Base-by-base conservation (phyloP, 2,113 vertebrate species). In the Octodon degus region DNA sequence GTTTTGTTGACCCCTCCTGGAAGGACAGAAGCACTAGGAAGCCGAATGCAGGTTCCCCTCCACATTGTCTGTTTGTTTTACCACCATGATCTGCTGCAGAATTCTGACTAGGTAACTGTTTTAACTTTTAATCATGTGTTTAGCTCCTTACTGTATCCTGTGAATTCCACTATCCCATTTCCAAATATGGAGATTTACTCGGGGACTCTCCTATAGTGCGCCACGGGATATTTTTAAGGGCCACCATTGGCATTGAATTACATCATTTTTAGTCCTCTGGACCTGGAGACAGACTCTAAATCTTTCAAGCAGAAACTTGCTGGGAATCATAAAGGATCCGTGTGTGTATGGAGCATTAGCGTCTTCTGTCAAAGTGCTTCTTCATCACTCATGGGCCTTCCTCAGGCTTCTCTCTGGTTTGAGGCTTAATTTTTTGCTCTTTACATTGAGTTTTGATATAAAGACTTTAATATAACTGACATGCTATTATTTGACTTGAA, bases 131-230 rank as follows among this genome's bases (percentile, higher is more conserved):
- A 53, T 20, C 4, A 7, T 40, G 58, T 74, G 9, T 32, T 7
- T n/a, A 67, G 4, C 7, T 74, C 9, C 34, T 7, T 47, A n/a
- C n/a, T 17, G 2, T 47, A 11, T 79, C 6, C 3, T 1, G 1
- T 2, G 77, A 84, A 65, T 17, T 20, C 5, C 74, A 87, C 12
- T 34, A 58, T 25, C 0, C 8, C 9, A 65, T 50, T 32, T 94
- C 76, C 85, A 93, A 83, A 50, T 14, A 0, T 37, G 68, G 25
- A 6, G 4, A 9, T 22, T 2, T 5, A 34, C 2, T 0, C 68
- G 7, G 11, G 53, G n/a, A n/a, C 24, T 2, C 60, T 40, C 22
- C 76, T 40, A 65, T 8, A 91, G 17, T 24, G 14, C 22, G 30
- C 53, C 13, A 58, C 0, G 24, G 70, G 55, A n/a, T 55, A 27